Percentiles rank a stretch among this genome's conserved stretches.
Evolutionary conservation across 2,888 invertebrate genomes (phyloP).

Genomic region (Belgica antarctica): DNA sequence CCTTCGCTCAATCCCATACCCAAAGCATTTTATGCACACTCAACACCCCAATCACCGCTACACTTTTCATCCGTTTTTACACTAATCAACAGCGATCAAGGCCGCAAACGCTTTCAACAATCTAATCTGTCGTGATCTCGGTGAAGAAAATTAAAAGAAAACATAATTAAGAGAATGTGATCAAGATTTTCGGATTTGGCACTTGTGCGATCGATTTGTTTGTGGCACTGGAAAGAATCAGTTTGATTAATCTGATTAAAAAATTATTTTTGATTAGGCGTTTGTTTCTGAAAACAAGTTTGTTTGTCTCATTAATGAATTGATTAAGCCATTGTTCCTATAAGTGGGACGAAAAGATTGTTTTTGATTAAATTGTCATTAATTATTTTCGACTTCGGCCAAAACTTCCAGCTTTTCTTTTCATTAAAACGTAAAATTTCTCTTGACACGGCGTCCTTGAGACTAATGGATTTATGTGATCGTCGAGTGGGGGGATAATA

Average conservation of each 20-base stretch:
- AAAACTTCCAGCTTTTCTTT: constrained; percentile 40
- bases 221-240: constrained; percentile 43
- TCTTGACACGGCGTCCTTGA: neutral
- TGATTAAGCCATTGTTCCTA: constrained; percentile 5
- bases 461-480: too few species aligned
- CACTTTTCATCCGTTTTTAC: neutral
- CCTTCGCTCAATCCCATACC: too few species aligned
- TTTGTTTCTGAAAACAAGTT: constrained; percentile 24
- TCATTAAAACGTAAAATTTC: constrained; percentile 8
- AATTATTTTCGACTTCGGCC: constrained; percentile 10
- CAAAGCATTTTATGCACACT: neutral
- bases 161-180: neutral
- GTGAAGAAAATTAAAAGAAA: constrained; percentile 12
- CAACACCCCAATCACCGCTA: neutral
- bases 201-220: neutral
- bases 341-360: constrained; percentile 32
- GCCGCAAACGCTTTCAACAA: too few species aligned
- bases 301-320: constrained; percentile 14
- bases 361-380: constrained; percentile 22
- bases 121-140: constrained; percentile 11
- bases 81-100: too few species aligned
- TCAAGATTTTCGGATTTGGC: neutral
- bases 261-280: neutral
- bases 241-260: constrained; percentile 1
- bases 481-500: neutral